These are phyloP conservation scores for Platerodrilus igneus DNA, from an alignment of 2,888 invertebrate species.

Conservation along the genomic window DNA sequence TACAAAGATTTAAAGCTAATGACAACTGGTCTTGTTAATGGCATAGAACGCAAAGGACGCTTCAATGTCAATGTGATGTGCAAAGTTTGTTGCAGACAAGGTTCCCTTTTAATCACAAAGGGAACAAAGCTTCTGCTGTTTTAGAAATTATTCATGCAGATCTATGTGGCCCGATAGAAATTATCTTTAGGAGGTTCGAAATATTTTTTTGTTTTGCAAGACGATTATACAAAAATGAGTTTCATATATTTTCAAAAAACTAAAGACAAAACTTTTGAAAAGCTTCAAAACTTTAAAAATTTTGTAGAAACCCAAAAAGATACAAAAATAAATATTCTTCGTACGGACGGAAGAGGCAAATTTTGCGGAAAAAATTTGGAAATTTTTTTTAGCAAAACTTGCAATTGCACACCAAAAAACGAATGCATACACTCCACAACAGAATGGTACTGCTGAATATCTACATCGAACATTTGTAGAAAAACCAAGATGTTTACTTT, in stretches of 20 bases:
- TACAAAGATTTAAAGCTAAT: no score
- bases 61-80: no score
- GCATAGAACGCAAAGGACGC: no score
- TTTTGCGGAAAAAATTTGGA: conserved; percentile 20
- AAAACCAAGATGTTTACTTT: conserved; percentile 30
- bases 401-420: conserved; percentile 34
- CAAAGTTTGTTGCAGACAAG: no score
- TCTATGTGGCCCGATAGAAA: conserved; percentile 22
- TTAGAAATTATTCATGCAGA: conserved; percentile 31
- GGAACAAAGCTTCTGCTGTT: conserved; percentile 23
- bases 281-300: no score
- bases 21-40: no score
- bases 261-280: conserved; percentile 30
- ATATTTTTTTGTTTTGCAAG: not conserved
- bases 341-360: conserved; percentile 25
- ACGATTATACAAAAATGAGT: conserved; percentile 2
- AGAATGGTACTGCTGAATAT: conserved; percentile 34
- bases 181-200: conserved; percentile 1
- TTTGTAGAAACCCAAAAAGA: conserved; percentile 21
- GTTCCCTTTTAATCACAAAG: conserved; percentile 28
- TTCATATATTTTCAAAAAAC: no score
- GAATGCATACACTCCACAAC: conserved; percentile 32
- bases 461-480: conserved; percentile 31
- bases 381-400: conserved; percentile 26
- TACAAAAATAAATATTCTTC: conserved; percentile 19